phyloP scores from a whole-genome alignment of 2,113 vertebrate species.

The Hippotragus niger region DNA sequence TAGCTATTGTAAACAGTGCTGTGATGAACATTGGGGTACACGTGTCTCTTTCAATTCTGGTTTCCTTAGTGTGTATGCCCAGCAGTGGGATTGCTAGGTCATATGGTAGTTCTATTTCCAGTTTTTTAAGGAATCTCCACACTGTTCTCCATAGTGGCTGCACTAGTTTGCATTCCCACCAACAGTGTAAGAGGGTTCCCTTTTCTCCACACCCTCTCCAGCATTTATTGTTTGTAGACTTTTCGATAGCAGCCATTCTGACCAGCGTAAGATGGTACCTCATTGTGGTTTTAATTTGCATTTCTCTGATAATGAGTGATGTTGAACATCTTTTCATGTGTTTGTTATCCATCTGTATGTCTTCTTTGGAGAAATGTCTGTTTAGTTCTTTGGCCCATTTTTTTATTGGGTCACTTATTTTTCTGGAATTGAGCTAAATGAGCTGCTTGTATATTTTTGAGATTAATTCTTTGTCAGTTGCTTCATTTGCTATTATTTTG shows the following conservation, averaged over 20 bases:
- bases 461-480: background rate
- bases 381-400: background rate
- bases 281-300: background rate
- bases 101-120: background rate
- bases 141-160: background rate
- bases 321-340: background rate
- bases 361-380: background rate
- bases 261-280: accelerated
- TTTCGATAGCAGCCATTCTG: background rate
- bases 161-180: background rate
- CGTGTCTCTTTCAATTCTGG: background rate
- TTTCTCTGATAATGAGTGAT: background rate
- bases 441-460: background rate
- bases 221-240: background rate
- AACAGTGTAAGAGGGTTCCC: background rate
- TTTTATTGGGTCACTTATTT: background rate
- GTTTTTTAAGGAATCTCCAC: background rate
- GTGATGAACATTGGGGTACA: background rate
- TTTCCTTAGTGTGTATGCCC: background rate
- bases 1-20: background rate
- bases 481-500: background rate
- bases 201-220: background rate
- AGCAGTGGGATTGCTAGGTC: background rate
- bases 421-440: background rate
- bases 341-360: background rate